phyloP scores from a whole-genome alignment of 1,140 invertebrate species.

The Trachymyrmex septentrionalis region DNA sequence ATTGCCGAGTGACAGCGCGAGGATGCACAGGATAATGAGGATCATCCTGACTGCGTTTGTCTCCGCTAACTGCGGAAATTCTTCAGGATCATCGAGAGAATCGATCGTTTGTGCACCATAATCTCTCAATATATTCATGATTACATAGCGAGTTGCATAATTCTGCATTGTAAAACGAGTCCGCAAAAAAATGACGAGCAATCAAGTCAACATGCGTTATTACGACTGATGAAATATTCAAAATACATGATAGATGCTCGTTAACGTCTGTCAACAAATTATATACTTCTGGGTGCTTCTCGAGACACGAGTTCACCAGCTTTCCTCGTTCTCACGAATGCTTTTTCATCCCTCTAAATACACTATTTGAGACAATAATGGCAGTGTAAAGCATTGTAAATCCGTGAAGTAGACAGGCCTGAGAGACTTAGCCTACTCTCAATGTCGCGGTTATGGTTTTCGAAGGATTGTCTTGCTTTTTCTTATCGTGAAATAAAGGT shows the following conservation, averaged over 20 bases:
- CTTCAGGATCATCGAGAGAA: background rate
- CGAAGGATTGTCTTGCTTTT: slow-evolving; percentile 10
- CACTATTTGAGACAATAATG: slow-evolving; percentile 17
- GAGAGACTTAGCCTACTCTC: background rate
- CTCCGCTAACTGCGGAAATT: background rate
- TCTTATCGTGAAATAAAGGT: slow-evolving; percentile 40
- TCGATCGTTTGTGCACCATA: background rate
- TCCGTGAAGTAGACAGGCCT: background rate
- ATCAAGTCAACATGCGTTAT: slow-evolving; percentile 25
- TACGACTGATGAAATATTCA: background rate
- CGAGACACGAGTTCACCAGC: slow-evolving; percentile 10
- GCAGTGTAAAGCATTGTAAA: background rate
- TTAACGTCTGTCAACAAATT: slow-evolving; percentile 25
- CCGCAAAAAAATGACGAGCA: background rate
- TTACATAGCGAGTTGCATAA: slow-evolving; percentile 8
- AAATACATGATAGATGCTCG: background rate
- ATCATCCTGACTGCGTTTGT: background rate
- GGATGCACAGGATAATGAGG: background rate
- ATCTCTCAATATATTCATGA: background rate
- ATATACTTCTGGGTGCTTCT: background rate
- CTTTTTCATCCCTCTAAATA: slow-evolving; percentile 2
- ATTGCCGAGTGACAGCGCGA: background rate
- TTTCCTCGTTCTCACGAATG: slow-evolving; percentile 27
- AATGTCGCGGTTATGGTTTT: background rate
- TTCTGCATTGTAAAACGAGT: background rate